A percentile compares a stretch with the other conserved stretches of the same genome.
Evolutionary conservation across 2,797 vertebrate genomes (phyloP).

Genomic region (Spinus olivaceus): DNA sequence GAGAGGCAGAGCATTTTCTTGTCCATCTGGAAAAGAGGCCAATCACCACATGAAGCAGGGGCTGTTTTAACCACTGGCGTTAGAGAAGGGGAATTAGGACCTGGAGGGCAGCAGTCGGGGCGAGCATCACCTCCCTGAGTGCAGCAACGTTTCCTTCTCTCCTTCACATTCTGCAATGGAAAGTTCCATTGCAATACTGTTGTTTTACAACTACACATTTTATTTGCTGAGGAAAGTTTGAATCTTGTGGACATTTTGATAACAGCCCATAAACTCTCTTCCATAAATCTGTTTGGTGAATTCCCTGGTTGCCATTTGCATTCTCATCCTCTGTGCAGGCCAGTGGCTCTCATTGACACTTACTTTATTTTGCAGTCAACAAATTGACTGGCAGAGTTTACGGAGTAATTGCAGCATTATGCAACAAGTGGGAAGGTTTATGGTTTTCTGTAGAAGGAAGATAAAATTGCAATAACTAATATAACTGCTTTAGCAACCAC

Average conservation of each 20-base stretch:
- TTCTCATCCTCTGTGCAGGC: not conserved
- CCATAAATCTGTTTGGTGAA: slow-evolving; percentile 26
- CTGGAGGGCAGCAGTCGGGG: rapidly evolving
- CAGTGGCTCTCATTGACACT: not conserved
- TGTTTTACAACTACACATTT: slow-evolving; percentile 1
- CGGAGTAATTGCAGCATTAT: slow-evolving; percentile 23
- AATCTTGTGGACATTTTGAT: slow-evolving; percentile 10
- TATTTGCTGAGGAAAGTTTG: slow-evolving; percentile 34
- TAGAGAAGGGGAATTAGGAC: not conserved
- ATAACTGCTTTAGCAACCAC: slow-evolving; percentile 13
- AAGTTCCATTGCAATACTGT: slow-evolving; percentile 24
- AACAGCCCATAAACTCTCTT: not conserved
- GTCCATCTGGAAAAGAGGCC: not conserved
- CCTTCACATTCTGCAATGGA: not conserved
- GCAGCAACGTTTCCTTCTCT: not conserved
- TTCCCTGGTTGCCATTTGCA: not conserved
- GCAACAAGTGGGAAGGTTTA: slow-evolving; percentile 42
- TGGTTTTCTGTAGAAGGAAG: not conserved
- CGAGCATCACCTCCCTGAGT: rapidly evolving
- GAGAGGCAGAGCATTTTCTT: not conserved
- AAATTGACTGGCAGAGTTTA: not conserved
- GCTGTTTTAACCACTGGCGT: not conserved
- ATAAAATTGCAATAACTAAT: not conserved
- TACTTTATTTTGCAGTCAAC: not conserved
- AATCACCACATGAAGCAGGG: not conserved